phyloP scores from a whole-genome alignment of 2,113 vertebrate genomes.

The Psophia crepitans region DNA sequence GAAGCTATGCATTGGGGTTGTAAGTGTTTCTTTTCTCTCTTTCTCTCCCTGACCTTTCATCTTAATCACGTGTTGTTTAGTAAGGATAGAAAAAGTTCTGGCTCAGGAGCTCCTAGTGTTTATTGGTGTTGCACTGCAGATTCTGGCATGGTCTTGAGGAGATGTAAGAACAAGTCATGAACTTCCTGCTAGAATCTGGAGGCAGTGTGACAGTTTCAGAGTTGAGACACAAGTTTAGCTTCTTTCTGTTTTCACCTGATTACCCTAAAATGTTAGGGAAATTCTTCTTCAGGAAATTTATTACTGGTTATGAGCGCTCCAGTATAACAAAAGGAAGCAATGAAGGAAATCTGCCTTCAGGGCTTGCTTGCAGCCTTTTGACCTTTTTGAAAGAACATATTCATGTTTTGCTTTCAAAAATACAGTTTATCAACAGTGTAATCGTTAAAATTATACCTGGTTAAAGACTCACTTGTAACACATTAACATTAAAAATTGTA shows the following conservation, averaged over 20 bases:
- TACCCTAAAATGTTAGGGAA: neutral
- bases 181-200: neutral
- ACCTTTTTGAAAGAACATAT: neutral
- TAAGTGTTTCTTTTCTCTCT: neutral
- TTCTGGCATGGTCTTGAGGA: neutral
- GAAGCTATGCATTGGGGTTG: neutral
- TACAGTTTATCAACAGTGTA: neutral
- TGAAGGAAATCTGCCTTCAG: neutral
- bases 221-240: neutral
- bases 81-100: neutral
- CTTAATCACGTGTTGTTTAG: neutral
- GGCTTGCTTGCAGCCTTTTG: neutral
- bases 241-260: fast-evolving
- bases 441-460: neutral
- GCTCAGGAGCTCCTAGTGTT: neutral
- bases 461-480: neutral
- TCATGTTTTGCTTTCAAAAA: neutral
- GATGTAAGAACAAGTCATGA: neutral
- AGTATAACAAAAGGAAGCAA: neutral
- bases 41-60: neutral
- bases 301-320: neutral
- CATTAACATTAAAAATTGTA: neutral
- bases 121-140: neutral
- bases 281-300: neutral
- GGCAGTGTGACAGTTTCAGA: neutral